Percentiles rank a stretch among this genome's conserved stretches.
Evolutionary conservation across 2,797 vertebrate genomes (phyloP).

Genomic region (Mus caroli): DNA sequence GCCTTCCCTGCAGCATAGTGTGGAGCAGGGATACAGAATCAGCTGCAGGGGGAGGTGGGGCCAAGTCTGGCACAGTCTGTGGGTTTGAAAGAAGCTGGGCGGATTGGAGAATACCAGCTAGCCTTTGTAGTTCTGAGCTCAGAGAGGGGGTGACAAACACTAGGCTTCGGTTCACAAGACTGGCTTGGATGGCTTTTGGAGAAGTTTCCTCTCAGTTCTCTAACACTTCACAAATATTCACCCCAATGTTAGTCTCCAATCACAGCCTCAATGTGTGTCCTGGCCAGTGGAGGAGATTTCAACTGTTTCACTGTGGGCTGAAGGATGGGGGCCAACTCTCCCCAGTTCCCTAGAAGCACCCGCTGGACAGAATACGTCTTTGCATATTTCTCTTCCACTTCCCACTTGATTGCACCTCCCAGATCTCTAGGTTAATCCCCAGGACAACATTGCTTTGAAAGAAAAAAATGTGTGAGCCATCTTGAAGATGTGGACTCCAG

Average conservation of each 20-base stretch:
- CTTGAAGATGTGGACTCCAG: constrained; percentile 75
- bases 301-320: constrained; percentile 44
- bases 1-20: constrained; percentile 52
- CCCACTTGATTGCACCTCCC: constrained; percentile 62
- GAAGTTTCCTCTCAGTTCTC: constrained; percentile 55
- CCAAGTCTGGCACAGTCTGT: constrained; percentile 76
- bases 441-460: constrained; percentile 76
- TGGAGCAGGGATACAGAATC: constrained; percentile 66
- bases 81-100: constrained; percentile 77
- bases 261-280: constrained; percentile 15
- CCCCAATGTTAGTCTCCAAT: constrained; percentile 28
- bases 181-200: constrained; percentile 66
- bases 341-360: neutral
- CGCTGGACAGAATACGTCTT: constrained; percentile 5
- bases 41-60: constrained; percentile 78
- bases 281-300: neutral
- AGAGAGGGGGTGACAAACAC: constrained; percentile 62
- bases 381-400: constrained; percentile 24
- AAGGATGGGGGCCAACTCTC: neutral
- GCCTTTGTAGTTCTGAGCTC: constrained; percentile 77
- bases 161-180: constrained; percentile 72
- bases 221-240: constrained; percentile 60
- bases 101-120: constrained; percentile 75
- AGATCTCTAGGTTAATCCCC: constrained; percentile 70
- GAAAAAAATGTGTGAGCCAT: constrained; percentile 75